These are phyloP conservation scores for Zoanthus gigantus DNA, from an alignment of 92 coral and sea anemone genomes.

Conservation along the genomic window DNA sequence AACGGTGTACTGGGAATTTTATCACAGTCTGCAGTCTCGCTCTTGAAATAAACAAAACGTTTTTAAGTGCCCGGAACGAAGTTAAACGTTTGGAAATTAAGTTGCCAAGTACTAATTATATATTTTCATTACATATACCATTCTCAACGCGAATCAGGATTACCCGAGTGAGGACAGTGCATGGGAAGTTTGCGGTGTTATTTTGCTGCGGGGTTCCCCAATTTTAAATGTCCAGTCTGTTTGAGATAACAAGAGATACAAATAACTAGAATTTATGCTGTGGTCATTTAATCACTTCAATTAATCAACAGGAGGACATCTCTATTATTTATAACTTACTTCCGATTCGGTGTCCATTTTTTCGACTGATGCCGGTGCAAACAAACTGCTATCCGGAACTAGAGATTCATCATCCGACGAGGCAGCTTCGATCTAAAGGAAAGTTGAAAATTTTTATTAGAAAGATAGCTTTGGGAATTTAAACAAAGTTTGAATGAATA, in stretches of 20 bases:
- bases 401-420: not conserved
- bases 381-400: slow-evolving; percentile 12
- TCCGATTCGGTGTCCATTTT: not conserved
- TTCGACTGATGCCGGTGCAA: slow-evolving; percentile 3
- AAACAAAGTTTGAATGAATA: not conserved
- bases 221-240: not conserved
- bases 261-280: not conserved
- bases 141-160: slow-evolving; percentile 3
- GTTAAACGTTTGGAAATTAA: not conserved
- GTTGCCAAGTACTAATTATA: not conserved
- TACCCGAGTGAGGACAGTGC: not conserved
- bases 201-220: slow-evolving; percentile 12
- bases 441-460: not conserved
- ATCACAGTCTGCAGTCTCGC: not conserved
- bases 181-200: not conserved
- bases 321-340: not conserved
- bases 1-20: not conserved
- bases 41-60: not conserved
- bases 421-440: slow-evolving; percentile 22
- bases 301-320: not conserved
- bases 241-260: not conserved
- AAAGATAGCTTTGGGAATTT: slow-evolving; percentile 1
- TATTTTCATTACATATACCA: not conserved
- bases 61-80: not conserved
- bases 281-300: not conserved